A percentile compares a stretch with the other conserved stretches of the same genome.
These are phyloP conservation scores for Lasiommata megera DNA, from an alignment of 2,888 invertebrate species.

Conservation along the genomic window DNA sequence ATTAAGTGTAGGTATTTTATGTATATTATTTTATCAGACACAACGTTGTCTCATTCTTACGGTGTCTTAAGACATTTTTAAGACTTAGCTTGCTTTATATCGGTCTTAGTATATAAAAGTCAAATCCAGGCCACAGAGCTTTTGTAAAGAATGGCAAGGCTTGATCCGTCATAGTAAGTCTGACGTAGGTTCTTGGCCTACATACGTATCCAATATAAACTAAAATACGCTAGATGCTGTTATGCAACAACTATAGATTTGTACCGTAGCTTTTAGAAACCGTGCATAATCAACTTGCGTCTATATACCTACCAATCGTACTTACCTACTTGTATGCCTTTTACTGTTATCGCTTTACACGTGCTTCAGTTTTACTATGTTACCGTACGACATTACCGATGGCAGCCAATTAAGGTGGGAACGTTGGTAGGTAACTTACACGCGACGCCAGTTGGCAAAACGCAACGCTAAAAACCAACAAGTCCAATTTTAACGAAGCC, in stretches of 20 bases:
- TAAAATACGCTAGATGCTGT: constrained; percentile 34
- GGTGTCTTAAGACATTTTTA: too few species aligned
- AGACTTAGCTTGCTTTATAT: too few species aligned
- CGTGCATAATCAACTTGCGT: constrained; percentile 54
- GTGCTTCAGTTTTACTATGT: constrained; percentile 57
- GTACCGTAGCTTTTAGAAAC: constrained; percentile 47
- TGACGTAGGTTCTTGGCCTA: constrained; percentile 3
- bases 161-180: too few species aligned
- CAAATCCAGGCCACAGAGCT: too few species aligned
- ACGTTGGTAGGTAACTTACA: neutral
- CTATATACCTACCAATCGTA: constrained; percentile 28
- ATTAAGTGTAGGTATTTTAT: too few species aligned
- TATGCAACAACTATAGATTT: constrained; percentile 52
- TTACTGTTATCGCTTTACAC: constrained; percentile 60
- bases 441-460: neutral
- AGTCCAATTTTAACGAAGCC: too few species aligned
- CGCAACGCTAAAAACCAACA: too few species aligned
- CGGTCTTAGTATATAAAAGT: too few species aligned
- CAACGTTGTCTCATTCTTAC: too few species aligned
- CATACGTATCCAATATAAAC: constrained; percentile 16
- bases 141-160: too few species aligned
- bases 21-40: too few species aligned
- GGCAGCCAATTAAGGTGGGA: neutral
- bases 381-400: constrained; percentile 31
- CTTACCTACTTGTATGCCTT: constrained; percentile 34